A percentile compares a stretch with the other conserved stretches of the same genome.
These are phyloP conservation scores for Anas platyrhynchos DNA, from an alignment of 2,113 vertebrate genomes.

Conservation along the genomic window DNA sequence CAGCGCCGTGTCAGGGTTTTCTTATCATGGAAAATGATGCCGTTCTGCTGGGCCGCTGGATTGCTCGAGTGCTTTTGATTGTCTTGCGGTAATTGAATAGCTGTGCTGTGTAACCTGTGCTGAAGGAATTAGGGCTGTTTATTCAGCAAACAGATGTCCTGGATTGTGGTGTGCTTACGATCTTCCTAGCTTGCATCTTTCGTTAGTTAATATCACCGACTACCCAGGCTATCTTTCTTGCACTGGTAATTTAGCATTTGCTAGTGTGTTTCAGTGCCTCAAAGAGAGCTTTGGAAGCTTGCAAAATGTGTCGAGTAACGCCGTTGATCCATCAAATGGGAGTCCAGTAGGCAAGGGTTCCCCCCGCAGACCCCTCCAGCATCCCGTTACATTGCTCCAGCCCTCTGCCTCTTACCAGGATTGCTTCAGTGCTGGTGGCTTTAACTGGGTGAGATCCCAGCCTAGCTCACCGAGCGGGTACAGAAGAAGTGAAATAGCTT, in stretches of 20 bases:
- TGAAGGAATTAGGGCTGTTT: constrained; percentile 53
- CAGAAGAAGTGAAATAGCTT: background rate
- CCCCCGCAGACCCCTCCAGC: background rate
- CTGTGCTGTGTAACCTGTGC: constrained; percentile 15
- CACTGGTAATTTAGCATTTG: background rate
- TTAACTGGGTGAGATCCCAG: background rate
- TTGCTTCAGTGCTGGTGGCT: background rate
- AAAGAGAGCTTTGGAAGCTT: background rate
- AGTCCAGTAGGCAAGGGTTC: background rate
- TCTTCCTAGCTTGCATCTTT: constrained; percentile 31
- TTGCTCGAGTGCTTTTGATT: constrained; percentile 56
- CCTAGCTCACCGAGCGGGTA: background rate
- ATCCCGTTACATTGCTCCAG: background rate
- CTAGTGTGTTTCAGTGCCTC: background rate
- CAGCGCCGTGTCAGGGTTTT: background rate
- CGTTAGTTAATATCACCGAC: background rate
- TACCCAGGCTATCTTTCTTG: background rate
- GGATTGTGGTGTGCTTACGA: background rate
- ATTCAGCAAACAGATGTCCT: constrained; percentile 66
- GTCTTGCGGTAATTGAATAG: constrained; percentile 54
- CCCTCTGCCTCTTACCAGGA: background rate
- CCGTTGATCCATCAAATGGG: background rate
- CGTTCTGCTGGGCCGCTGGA: background rate
- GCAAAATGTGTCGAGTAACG: background rate
- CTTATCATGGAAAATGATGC: constrained; percentile 31